These are phyloP conservation scores for Andrena minutula DNA, from an alignment of 2,888 invertebrate genomes.

Conservation along the genomic window DNA sequence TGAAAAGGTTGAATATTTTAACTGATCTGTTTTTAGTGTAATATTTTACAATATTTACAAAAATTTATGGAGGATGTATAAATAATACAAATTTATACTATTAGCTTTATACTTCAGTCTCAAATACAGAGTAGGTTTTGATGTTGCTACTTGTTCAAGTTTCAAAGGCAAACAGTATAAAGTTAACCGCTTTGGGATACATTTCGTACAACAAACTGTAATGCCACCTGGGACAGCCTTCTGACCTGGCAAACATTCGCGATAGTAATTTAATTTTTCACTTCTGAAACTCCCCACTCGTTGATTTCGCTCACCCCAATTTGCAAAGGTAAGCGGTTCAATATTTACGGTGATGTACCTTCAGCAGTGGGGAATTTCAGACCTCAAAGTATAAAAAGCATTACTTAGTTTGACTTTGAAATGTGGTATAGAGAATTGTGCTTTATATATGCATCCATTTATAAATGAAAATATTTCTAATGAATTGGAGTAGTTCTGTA, in stretches of 20 bases:
- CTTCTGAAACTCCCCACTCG: slow-evolving; percentile 9
- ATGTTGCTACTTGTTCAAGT: slow-evolving; percentile 9
- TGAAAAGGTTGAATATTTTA: too few species aligned
- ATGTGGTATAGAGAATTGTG: background rate
- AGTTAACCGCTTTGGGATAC: slow-evolving; percentile 36
- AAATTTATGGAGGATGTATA: background rate
- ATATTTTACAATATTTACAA: background rate
- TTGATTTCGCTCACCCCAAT: background rate
- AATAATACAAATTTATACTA: background rate
- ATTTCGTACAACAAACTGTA: slow-evolving; percentile 38
- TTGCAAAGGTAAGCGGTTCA: slow-evolving; percentile 11
- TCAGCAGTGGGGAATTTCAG: background rate
- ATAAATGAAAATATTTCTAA: too few species aligned
- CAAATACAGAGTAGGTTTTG: background rate
- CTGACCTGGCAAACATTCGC: slow-evolving; percentile 40
- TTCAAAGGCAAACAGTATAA: slow-evolving; percentile 23
- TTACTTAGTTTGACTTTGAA: background rate
- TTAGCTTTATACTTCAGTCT: background rate
- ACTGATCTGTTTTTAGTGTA: background rate
- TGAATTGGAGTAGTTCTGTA: too few species aligned
- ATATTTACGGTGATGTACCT: slow-evolving; percentile 8
- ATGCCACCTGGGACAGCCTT: slow-evolving; percentile 25
- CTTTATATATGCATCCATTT: too few species aligned
- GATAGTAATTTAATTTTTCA: slow-evolving; percentile 41
- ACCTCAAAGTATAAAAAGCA: background rate